Conservation (phyloP, 2,797 vertebrate species). For the Acanthornis magna region DNA sequence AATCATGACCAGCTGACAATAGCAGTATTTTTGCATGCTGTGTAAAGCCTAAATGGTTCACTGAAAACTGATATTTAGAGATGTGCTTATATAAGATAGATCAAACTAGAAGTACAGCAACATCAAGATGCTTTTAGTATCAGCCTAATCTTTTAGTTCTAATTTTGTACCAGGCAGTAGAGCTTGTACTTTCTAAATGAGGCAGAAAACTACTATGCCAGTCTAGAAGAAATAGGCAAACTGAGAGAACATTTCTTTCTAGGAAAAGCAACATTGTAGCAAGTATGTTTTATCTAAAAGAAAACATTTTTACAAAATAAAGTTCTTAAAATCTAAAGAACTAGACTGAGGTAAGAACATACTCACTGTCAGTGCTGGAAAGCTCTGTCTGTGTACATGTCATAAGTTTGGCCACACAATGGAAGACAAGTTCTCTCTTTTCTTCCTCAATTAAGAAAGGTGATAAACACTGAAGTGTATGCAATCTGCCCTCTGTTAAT, state of each 20-base stretch:
- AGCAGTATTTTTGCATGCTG: not conserved
- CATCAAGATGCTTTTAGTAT: not conserved
- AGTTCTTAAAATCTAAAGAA: not conserved
- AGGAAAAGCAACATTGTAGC: not conserved
- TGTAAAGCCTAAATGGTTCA: not conserved
- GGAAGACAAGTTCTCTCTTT: conserved; percentile 81
- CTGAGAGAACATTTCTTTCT: not conserved
- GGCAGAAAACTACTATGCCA: not conserved
- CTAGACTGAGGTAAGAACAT: not conserved
- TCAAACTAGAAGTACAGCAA: not conserved
- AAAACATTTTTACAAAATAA: not conserved
- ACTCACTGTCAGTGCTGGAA: conserved; percentile 79
- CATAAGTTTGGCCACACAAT: conserved; percentile 86
- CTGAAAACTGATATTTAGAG: not conserved
- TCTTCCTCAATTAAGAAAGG: conserved; percentile 82
- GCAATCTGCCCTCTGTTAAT: conserved; percentile 85
- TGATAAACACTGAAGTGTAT: conserved; percentile 88
- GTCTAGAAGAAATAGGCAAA: not conserved
- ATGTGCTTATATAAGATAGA: not conserved
- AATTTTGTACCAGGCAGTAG: not conserved
- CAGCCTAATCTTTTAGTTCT: not conserved
- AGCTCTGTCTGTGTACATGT: conserved; percentile 81
- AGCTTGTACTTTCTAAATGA: not conserved
- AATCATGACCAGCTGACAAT: not conserved
- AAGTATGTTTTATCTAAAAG: not conserved